phyloP scores from a whole-genome alignment of 2,113 vertebrate genomes.

The Aptenodytes patagonicus region DNA sequence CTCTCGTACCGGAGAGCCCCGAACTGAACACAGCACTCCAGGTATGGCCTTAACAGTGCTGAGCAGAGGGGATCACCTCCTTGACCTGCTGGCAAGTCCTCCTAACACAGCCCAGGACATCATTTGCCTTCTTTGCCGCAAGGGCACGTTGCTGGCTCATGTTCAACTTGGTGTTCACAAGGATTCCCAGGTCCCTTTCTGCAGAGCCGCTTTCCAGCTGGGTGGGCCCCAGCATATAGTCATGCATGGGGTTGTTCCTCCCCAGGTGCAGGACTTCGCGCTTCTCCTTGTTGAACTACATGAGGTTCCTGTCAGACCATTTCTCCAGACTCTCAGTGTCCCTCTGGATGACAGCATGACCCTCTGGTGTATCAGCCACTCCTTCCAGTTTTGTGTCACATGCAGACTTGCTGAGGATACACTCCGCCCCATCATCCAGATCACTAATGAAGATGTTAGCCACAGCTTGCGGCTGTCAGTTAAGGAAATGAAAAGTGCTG shows the following conservation, averaged over 20 bases:
- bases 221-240: too few relatives aligned
- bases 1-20: background rate
- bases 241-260: background rate
- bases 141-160: background rate
- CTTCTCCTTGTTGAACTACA: background rate
- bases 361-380: background rate
- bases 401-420: too few relatives aligned
- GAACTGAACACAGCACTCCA: background rate
- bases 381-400: background rate
- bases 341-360: background rate
- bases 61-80: background rate
- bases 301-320: fast-evolving
- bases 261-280: background rate
- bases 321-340: background rate
- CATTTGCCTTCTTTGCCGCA: fast-evolving
- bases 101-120: background rate
- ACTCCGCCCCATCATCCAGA: background rate
- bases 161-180: background rate
- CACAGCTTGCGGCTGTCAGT: background rate
- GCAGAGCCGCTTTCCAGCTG: background rate
- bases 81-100: background rate
- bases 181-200: background rate
- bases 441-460: fast-evolving
- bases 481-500: background rate
- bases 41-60: background rate